These are phyloP conservation scores for Agriopis marginaria DNA, from an alignment of 2,888 invertebrate genomes.

Conservation along the genomic window DNA sequence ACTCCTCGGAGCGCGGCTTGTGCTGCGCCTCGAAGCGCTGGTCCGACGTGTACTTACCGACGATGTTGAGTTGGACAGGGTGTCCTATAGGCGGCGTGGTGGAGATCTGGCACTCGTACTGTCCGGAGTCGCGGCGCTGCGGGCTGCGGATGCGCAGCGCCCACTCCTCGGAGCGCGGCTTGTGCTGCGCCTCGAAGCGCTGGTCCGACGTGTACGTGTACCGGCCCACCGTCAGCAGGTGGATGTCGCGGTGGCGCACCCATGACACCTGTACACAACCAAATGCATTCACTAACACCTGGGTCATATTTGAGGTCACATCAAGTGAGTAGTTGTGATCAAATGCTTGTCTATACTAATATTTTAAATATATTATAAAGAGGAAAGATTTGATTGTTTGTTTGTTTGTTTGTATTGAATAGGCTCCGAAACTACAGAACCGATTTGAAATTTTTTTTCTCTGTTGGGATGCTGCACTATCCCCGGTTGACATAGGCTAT, in stretches of 20 bases:
- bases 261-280: constrained; percentile 91
- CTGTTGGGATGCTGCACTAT: too few species aligned
- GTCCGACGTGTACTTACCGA: constrained; percentile 94
- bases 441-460: too few species aligned
- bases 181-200: constrained; percentile 93
- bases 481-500: too few species aligned
- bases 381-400: too few species aligned
- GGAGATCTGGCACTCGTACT: constrained; percentile 96
- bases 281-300: too few species aligned
- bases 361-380: too few species aligned
- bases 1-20: constrained; percentile 94
- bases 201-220: constrained; percentile 95
- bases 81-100: constrained; percentile 95
- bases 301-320: background rate
- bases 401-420: too few species aligned
- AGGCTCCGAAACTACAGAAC: too few species aligned
- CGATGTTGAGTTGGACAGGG: constrained; percentile 92
- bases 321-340: too few species aligned
- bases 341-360: too few species aligned
- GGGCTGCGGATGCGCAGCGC: constrained; percentile 88
- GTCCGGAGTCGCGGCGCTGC: constrained; percentile 94
- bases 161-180: constrained; percentile 95
- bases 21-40: constrained; percentile 93
- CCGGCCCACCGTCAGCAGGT: constrained; percentile 94
- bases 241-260: constrained; percentile 96